A percentile compares a stretch with the other conserved stretches of the same genome.
Evolutionary conservation across 2,888 invertebrate genomes (phyloP).

Genomic region (Autographa pulchrina): DNA sequence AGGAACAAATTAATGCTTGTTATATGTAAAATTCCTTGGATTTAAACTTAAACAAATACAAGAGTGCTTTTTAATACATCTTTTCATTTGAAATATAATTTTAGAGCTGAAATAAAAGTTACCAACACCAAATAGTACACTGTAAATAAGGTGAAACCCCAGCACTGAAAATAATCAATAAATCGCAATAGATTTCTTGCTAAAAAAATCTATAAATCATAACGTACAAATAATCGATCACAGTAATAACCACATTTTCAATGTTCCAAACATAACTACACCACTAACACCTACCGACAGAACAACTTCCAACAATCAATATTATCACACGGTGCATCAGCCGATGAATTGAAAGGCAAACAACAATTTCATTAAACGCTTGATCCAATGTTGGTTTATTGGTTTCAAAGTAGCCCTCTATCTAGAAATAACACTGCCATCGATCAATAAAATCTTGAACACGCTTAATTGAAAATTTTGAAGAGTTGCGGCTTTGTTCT

Average conservation of each 20-base stretch:
- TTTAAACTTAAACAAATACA: too few relatives aligned
- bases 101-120: too few relatives aligned
- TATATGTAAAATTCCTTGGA: too few relatives aligned
- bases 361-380: slow-evolving; percentile 7
- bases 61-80: too few relatives aligned
- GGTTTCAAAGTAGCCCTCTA: not conserved
- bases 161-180: too few relatives aligned
- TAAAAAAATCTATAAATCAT: too few relatives aligned
- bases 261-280: not conserved
- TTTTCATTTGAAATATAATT: too few relatives aligned
- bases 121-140: too few relatives aligned
- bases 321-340: not conserved
- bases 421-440: not conserved
- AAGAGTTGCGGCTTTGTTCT: slow-evolving; percentile 5
- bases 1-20: not conserved
- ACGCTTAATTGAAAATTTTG: slow-evolving; percentile 3
- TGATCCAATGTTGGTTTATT: slow-evolving; percentile 5
- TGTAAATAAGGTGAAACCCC: too few relatives aligned
- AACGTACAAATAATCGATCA: too few relatives aligned
- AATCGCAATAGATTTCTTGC: too few relatives aligned
- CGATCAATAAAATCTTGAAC: slow-evolving; percentile 4
- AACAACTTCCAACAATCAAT: not conserved
- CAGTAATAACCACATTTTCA: not conserved
- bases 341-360: not conserved
- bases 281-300: not conserved